A percentile compares a stretch with the other conserved stretches of the same genome.
Conservation (phyloP, 2,888 invertebrate genomes). For the Helobdella robusta region DNA sequence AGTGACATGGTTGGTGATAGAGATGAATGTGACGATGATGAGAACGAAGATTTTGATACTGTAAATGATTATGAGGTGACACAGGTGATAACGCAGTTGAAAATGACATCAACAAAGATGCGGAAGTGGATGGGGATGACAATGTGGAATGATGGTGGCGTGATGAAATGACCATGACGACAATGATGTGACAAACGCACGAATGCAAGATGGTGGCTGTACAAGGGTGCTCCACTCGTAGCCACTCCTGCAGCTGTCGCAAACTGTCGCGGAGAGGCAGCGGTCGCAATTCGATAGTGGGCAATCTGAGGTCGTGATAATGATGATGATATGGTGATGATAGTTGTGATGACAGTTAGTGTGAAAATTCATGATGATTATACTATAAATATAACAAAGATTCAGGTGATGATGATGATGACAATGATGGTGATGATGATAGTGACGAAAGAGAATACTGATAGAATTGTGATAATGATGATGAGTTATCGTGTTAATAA, state of each 20-base stretch:
- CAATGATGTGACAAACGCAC: too few relatives aligned
- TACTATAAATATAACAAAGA: slow-evolving; percentile 3
- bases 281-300: slow-evolving; percentile 6
- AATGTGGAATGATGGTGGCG: too few relatives aligned
- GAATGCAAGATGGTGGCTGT: neutral
- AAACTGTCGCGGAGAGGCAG: neutral
- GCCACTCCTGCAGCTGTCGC: neutral
- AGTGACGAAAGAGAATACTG: neutral
- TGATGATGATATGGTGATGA: neutral
- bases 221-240: neutral
- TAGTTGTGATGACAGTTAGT: slow-evolving; percentile 3
- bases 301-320: slow-evolving; percentile 3
- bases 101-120: too few relatives aligned
- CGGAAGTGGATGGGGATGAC: too few relatives aligned
- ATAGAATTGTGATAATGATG: too few relatives aligned
- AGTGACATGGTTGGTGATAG: too few relatives aligned
- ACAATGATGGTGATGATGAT: neutral
- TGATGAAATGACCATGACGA: too few relatives aligned
- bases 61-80: too few relatives aligned
- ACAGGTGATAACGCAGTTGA: too few relatives aligned
- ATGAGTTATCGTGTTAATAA: too few relatives aligned
- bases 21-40: too few relatives aligned
- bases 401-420: neutral
- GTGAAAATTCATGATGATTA: neutral
- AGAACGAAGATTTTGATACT: too few relatives aligned